These are phyloP conservation scores for Apamea monoglypha DNA, from an alignment of 2,888 invertebrate species.

Conservation along the genomic window DNA sequence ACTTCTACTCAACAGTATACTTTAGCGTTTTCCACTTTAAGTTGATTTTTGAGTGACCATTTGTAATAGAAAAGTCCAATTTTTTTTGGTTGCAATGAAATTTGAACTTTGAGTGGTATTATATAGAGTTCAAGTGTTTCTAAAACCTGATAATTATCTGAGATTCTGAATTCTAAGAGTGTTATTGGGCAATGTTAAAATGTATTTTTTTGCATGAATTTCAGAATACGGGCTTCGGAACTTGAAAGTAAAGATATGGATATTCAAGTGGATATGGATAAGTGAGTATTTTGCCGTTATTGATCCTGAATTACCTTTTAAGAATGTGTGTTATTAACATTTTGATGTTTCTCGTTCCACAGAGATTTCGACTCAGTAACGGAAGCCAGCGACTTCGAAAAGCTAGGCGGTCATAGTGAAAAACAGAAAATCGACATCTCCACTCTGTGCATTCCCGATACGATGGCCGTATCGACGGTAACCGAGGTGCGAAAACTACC, in stretches of 20 bases:
- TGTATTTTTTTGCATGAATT: constrained; percentile 9
- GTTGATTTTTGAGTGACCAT: background rate
- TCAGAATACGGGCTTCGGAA: constrained; percentile 79
- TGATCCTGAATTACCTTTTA: background rate
- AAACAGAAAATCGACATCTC: constrained; percentile 81
- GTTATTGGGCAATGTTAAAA: background rate
- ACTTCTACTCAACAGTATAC: background rate
- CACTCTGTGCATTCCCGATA: constrained; percentile 85
- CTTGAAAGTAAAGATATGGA: constrained; percentile 81
- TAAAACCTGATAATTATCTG: background rate
- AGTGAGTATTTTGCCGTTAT: constrained; percentile 74
- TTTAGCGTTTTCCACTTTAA: background rate
- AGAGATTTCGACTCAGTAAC: constrained; percentile 95
- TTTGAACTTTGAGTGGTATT: background rate
- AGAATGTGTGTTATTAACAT: background rate
- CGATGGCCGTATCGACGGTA: constrained; percentile 89
- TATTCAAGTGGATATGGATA: constrained; percentile 85
- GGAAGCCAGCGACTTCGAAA: constrained; percentile 96
- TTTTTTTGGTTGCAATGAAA: background rate
- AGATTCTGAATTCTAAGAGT: background rate
- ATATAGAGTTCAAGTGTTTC: background rate
- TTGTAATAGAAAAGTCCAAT: background rate
- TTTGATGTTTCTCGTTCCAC: constrained; percentile 47
- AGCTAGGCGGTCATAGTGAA: constrained; percentile 91
- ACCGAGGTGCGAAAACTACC: constrained; percentile 90